phyloP scores from a whole-genome alignment of 2,113 vertebrate genomes.

The Burhinus bistriatus region DNA sequence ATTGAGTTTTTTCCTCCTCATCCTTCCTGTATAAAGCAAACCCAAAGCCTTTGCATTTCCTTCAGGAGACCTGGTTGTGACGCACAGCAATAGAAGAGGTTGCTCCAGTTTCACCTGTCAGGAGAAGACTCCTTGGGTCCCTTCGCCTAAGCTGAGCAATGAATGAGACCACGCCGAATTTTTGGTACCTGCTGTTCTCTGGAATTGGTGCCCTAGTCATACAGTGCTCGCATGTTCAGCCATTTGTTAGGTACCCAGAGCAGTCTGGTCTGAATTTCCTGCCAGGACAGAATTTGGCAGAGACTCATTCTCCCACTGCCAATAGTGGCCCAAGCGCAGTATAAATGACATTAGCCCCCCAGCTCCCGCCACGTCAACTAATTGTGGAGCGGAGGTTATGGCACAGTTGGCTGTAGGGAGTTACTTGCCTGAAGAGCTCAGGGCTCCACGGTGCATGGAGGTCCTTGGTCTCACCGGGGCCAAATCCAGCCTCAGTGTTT shows the following conservation, averaged over 20 bases:
- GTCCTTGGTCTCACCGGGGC: rapidly evolving
- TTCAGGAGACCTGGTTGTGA: background rate
- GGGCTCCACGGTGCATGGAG: background rate
- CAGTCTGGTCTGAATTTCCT: background rate
- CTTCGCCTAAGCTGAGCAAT: too few relatives aligned
- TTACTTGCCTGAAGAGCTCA: background rate
- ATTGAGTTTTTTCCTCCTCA: background rate
- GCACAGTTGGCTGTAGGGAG: rapidly evolving
- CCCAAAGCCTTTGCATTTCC: background rate
- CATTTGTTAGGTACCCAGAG: rapidly evolving
- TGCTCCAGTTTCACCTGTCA: too few relatives aligned
- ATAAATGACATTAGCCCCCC: too few relatives aligned
- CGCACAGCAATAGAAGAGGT: background rate
- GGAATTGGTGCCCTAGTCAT: background rate
- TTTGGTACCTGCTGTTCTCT: background rate
- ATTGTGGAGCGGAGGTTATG: background rate
- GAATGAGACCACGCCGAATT: rapidly evolving
- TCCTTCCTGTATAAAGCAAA: background rate
- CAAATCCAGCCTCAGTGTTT: background rate
- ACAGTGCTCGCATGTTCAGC: rapidly evolving
- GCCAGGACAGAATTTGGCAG: background rate
- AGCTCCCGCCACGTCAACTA: rapidly evolving
- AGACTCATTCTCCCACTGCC: background rate
- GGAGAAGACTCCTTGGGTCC: background rate
- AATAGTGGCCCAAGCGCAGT: background rate